A percentile compares a stretch with the other conserved stretches of the same genome.
phyloP scores from a whole-genome alignment of 2,888 invertebrate genomes.

The Pseudoips prasinana region DNA sequence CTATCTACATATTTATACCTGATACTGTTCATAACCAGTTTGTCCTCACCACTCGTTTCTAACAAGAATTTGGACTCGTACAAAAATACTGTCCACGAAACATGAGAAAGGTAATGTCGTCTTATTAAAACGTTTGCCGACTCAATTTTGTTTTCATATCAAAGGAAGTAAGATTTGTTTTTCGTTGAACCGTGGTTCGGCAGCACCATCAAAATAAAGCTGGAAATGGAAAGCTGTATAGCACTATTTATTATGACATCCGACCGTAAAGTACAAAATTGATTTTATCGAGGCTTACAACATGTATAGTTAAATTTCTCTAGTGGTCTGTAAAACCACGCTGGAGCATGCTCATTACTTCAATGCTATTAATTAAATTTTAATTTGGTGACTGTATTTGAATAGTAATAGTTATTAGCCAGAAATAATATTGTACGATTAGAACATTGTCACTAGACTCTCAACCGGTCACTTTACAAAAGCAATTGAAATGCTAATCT shows the following conservation, averaged over 20 bases:
- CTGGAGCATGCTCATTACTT: slow-evolving; percentile 50
- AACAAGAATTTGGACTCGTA: slow-evolving; percentile 77
- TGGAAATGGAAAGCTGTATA: slow-evolving; percentile 64
- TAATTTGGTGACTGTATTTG: slow-evolving; percentile 43
- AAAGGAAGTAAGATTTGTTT: slow-evolving; percentile 55
- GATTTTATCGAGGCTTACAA: slow-evolving; percentile 67
- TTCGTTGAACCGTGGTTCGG: slow-evolving; percentile 39
- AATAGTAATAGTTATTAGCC: slow-evolving; percentile 39
- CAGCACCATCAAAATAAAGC: slow-evolving; percentile 57
- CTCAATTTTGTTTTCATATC: slow-evolving; percentile 51
- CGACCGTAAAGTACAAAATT: slow-evolving; percentile 75
- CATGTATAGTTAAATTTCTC: slow-evolving; percentile 62
- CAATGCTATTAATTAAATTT: slow-evolving; percentile 51
- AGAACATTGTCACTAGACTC: too few species aligned
- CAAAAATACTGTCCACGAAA: slow-evolving; percentile 78
- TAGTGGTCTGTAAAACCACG: slow-evolving; percentile 39
- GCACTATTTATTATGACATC: slow-evolving; percentile 77
- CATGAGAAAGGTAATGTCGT: slow-evolving; percentile 70
- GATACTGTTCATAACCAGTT: slow-evolving; percentile 74
- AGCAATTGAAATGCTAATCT: too few species aligned
- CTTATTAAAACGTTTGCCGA: slow-evolving; percentile 52
- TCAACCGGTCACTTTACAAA: too few species aligned
- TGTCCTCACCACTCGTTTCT: slow-evolving; percentile 65
- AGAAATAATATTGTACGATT: too few species aligned
- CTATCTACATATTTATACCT: slow-evolving; percentile 73